A percentile compares a stretch with the other conserved stretches of the same genome.
Conservation (phyloP, 2,888 invertebrate species). For the Agrochola litura region DNA sequence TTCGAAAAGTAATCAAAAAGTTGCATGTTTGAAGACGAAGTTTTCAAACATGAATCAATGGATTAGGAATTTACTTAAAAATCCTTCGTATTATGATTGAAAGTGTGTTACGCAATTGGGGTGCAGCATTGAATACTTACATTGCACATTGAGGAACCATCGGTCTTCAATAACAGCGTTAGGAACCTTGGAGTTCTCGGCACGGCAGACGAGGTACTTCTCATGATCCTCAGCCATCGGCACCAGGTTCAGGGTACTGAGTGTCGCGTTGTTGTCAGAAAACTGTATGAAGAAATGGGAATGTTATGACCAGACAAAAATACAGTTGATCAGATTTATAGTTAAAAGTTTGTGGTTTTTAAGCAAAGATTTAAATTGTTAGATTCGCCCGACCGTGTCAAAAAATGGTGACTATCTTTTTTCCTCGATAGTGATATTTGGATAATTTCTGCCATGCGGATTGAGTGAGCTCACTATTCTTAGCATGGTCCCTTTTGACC, state of each 20-base stretch:
- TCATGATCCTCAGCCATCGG: constrained; percentile 96
- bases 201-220: constrained; percentile 94
- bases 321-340: background rate
- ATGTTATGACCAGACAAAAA: background rate
- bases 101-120: no score
- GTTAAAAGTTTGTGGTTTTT: background rate
- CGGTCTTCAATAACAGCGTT: constrained; percentile 94
- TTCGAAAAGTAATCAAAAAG: no score
- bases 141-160: constrained; percentile 95
- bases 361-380: background rate
- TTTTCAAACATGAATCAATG: no score
- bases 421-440: background rate
- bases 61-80: no score
- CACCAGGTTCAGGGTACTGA: constrained; percentile 94
- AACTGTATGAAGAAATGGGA: constrained; percentile 80
- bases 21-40: no score
- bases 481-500: background rate
- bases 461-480: background rate
- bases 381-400: no score
- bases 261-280: constrained; percentile 94
- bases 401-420: background rate
- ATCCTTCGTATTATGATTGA: no score
- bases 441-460: background rate
- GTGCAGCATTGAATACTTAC: constrained; percentile 89
- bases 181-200: constrained; percentile 94